phyloP scores from a whole-genome alignment of 2,888 invertebrate genomes.

The Orthosia gothica region DNA sequence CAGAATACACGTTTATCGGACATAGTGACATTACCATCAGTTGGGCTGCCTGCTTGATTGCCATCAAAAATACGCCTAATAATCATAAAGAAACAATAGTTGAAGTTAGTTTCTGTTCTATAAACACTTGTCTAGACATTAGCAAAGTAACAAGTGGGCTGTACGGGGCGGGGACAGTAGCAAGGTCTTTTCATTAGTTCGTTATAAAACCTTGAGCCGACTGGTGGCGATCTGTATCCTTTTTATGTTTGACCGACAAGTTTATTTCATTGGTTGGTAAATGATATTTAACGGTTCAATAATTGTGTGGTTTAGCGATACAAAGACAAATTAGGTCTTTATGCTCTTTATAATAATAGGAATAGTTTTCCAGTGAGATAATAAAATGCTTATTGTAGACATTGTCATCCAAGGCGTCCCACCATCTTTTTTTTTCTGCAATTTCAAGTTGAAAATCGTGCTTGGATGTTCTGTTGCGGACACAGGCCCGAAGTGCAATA shows the following conservation, averaged over 20 bases:
- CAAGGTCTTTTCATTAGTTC: conserved; percentile 56
- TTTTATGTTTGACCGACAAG: conserved; percentile 41
- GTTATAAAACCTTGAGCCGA: conserved; percentile 52
- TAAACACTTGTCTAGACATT: not conserved
- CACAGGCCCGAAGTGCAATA: too few species aligned
- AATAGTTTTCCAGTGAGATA: not conserved
- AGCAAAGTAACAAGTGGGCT: conserved; percentile 25
- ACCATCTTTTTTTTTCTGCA: too few species aligned
- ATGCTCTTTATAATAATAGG: not conserved
- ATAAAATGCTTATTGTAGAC: not conserved
- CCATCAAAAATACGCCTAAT: not conserved
- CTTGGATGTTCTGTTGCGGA: too few species aligned
- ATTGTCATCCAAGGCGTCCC: not conserved
- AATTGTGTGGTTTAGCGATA: not conserved
- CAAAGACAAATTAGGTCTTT: too few species aligned
- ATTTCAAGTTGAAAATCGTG: too few species aligned
- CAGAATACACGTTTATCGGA: too few species aligned
- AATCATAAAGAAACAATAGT: not conserved
- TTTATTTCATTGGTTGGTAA: conserved; percentile 24
- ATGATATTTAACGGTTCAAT: conserved; percentile 13
- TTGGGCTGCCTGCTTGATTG: not conserved
- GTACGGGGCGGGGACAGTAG: conserved; percentile 35
- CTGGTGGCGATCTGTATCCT: conserved; percentile 29
- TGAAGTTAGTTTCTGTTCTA: not conserved
- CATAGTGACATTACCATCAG: not conserved